These are phyloP conservation scores for Shargacucullia verbasci DNA, from an alignment of 2,888 invertebrate species.

Conservation along the genomic window DNA sequence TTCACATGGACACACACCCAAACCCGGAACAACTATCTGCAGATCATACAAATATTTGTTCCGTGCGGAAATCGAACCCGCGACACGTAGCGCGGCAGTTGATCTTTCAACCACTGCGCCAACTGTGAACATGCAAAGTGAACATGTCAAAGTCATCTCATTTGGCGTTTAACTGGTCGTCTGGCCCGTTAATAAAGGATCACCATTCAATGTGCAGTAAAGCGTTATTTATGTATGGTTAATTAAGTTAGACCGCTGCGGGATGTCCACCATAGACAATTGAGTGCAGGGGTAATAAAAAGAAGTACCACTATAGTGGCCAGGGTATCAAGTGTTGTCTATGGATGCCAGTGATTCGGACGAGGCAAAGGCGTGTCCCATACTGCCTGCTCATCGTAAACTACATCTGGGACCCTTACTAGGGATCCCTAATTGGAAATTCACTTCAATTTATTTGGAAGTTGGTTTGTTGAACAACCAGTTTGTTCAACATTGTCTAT, in stretches of 20 bases:
- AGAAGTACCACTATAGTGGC: conserved; percentile 15
- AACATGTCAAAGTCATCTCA: no score
- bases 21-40: no score
- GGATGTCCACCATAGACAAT: conserved; percentile 18
- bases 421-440: not conserved
- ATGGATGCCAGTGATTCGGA: conserved; percentile 28
- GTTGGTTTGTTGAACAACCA: not conserved
- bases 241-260: not conserved
- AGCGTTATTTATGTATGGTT: not conserved
- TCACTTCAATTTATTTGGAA: not conserved
- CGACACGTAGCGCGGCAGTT: no score
- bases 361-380: conserved; percentile 46
- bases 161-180: no score
- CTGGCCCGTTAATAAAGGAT: no score
- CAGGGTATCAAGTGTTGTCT: conserved; percentile 21
- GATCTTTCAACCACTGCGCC: no score
- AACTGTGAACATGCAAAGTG: no score
- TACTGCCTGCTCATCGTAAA: conserved; percentile 29
- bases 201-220: no score
- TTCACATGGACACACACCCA: no score
- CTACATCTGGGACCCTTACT: conserved; percentile 44
- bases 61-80: no score
- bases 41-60: no score
- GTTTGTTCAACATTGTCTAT: no score
- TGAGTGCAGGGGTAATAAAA: conserved; percentile 35